Percentiles rank a stretch among this genome's conserved stretches.
Evolutionary conservation across 2,888 invertebrate genomes (phyloP).

Genomic region (Drosophila maculinotata): DNA sequence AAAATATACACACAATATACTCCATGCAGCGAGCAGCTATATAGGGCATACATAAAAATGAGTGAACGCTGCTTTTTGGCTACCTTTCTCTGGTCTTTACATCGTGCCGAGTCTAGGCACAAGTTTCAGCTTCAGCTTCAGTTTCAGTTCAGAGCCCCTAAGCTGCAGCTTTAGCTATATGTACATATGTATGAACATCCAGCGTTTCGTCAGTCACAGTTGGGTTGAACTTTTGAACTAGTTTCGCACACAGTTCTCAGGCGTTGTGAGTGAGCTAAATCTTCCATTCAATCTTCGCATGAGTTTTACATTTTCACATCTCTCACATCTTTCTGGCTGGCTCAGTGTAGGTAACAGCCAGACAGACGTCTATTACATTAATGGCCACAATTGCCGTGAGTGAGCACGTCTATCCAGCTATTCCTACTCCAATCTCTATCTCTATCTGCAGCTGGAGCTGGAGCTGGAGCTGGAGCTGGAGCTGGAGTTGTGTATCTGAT

Average conservation of each 20-base stretch:
- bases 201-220: constrained; percentile 39
- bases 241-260: constrained; percentile 59
- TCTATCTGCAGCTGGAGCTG: constrained; percentile 25
- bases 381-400: constrained; percentile 58
- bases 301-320: constrained; percentile 75
- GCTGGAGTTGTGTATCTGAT: constrained; percentile 12
- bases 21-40: background rate
- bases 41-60: background rate
- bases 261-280: constrained; percentile 40
- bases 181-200: too few relatives aligned
- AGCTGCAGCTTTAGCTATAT: constrained; percentile 13
- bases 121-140: constrained; percentile 9
- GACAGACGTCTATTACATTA: constrained; percentile 54
- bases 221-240: constrained; percentile 82
- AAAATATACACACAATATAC: background rate
- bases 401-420: constrained; percentile 41
- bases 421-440: constrained; percentile 25
- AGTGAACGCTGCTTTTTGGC: constrained; percentile 17
- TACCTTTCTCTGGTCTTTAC: constrained; percentile 61
- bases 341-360: constrained; percentile 3
- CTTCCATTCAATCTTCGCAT: constrained; percentile 64
- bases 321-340: constrained; percentile 29
- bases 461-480: constrained; percentile 12
- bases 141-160: background rate
- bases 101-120: constrained; percentile 43